Conservation (phyloP, 2,113 vertebrate genomes). For the Oenanthe oenanthe region DNA sequence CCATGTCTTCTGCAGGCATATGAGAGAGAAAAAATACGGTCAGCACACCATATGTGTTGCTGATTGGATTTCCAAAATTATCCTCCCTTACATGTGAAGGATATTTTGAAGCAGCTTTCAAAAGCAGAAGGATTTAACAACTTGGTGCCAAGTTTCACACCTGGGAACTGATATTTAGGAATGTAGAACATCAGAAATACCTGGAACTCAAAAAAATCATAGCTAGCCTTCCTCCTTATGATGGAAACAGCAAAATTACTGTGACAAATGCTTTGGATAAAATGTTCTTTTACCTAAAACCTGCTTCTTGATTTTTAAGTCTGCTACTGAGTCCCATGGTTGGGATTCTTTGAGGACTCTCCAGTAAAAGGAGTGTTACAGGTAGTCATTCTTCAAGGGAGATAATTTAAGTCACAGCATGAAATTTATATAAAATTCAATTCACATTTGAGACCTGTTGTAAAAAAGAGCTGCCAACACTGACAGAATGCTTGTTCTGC, state of each 20-base stretch:
- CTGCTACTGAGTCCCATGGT: background rate
- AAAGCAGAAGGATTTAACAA: background rate
- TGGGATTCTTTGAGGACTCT: constrained; percentile 34
- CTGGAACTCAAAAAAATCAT: background rate
- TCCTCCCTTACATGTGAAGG: background rate
- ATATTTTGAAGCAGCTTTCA: background rate
- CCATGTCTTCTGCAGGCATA: background rate
- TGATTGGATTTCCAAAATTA: constrained; percentile 2
- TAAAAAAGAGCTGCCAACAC: constrained; percentile 21
- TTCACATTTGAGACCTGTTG: constrained; percentile 38
- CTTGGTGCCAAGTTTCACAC: background rate
- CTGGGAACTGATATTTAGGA: background rate
- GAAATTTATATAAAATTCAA: constrained; percentile 58
- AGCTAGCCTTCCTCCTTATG: background rate
- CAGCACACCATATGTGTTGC: background rate
- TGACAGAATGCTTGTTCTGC: background rate
- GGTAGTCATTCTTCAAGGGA: constrained; percentile 12
- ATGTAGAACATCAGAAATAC: background rate
- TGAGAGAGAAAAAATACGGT: background rate
- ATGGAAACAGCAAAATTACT: background rate
- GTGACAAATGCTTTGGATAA: background rate
- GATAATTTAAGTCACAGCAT: constrained; percentile 22
- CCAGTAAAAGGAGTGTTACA: background rate
- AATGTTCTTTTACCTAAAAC: background rate
- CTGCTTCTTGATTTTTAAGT: constrained; percentile 20